Percentiles rank a stretch among this genome's conserved stretches.
Evolutionary conservation across 2,113 vertebrate species (phyloP).

Genomic region (Marcusenius ussheri): DNA sequence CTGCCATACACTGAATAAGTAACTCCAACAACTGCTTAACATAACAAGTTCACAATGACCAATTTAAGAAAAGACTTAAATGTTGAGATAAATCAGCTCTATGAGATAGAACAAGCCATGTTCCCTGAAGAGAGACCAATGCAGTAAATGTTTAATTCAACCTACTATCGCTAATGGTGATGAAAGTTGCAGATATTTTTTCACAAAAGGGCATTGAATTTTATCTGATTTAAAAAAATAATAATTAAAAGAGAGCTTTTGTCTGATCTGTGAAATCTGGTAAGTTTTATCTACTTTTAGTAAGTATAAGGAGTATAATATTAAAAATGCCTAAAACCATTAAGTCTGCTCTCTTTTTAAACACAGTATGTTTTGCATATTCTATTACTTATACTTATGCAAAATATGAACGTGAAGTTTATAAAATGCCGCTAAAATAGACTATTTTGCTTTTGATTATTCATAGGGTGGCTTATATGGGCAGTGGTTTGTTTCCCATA

Average conservation of each 20-base stretch:
- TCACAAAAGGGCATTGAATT: background rate
- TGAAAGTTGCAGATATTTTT: background rate
- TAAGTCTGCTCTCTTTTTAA: background rate
- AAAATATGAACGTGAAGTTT: background rate
- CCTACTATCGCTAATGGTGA: background rate
- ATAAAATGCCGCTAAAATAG: background rate
- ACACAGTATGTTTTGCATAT: background rate
- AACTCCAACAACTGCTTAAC: background rate
- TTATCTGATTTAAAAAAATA: background rate
- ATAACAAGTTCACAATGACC: background rate
- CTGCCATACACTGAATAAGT: background rate
- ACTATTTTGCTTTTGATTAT: background rate
- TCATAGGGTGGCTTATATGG: background rate
- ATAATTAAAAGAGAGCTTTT: background rate
- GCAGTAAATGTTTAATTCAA: background rate
- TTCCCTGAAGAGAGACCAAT: background rate
- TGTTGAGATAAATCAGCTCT: background rate
- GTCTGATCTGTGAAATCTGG: background rate
- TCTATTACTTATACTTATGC: background rate
- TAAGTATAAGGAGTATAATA: background rate
- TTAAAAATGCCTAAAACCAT: background rate
- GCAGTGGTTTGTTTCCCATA: background rate
- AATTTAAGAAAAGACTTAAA: background rate
- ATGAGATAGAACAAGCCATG: background rate
- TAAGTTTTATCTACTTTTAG: background rate